Conservation (phyloP, 2,113 vertebrate genomes). For the Misgurnus anguillicaudatus region DNA sequence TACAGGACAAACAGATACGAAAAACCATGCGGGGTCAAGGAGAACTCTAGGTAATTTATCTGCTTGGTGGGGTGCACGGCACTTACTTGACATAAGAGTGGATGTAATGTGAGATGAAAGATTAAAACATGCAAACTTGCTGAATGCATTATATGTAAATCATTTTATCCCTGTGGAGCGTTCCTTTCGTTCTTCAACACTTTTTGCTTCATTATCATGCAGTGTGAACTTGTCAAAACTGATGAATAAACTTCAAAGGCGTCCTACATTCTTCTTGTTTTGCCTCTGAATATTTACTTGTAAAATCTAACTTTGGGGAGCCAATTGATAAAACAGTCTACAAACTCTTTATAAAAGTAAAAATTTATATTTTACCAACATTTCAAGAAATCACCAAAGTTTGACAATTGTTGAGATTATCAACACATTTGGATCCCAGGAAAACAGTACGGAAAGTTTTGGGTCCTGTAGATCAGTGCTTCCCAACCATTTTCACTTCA, state of each 20-base stretch:
- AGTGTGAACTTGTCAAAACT: conserved; percentile 11
- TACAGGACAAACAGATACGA: background rate
- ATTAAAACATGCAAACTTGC: conserved; percentile 33
- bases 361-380: too few species aligned
- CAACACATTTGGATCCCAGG: background rate
- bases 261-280: conserved; percentile 43
- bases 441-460: background rate
- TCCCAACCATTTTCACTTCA: too few species aligned
- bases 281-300: conserved; percentile 6
- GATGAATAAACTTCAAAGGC: conserved; percentile 44
- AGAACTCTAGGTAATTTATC: background rate
- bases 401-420: too few species aligned
- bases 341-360: too few species aligned
- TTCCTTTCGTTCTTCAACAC: background rate
- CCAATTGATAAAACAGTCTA: background rate
- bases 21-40: background rate
- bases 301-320: background rate
- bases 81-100: background rate
- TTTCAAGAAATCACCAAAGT: too few species aligned
- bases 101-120: background rate
- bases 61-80: background rate
- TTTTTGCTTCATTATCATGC: conserved; percentile 28
- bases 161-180: conserved; percentile 13
- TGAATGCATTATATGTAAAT: conserved; percentile 17
- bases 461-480: too few species aligned